Evolutionary conservation across 2,797 vertebrate species (phyloP), one percentile per base, ranked within the genome.

Genomic region (Diplodus puntazzo): DNA sequence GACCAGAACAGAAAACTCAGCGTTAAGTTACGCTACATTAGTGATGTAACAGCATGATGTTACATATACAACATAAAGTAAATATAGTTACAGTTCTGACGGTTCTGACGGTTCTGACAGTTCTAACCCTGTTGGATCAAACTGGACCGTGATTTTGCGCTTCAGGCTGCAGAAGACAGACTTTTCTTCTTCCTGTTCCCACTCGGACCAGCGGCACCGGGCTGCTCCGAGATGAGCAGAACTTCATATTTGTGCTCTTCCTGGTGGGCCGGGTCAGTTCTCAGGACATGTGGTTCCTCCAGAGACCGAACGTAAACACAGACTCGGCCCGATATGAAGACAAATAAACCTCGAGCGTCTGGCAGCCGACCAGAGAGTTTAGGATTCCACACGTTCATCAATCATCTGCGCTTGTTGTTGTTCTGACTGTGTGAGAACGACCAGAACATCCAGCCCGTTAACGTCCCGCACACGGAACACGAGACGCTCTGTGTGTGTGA

Each of bases 321-420:
- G 88, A 81, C 87, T 88, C 85, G 53, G 69, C 77, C 79, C 84
- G 16, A 93, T 87, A 92, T 82, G 78, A 94, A 93, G 92, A 94
- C 84, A 92, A 93, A 94, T 93, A 93, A 88, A 91, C 88, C 75
- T 57, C 2, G 4, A 71, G 45, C n/a, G 69, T 62, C 86, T 90
- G 87, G 85, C 83, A 50, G 20, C 57, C 59, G 50, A 89, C 84
- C 90, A 87, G 72, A 88, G 88, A 84, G 86, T 80, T 89, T 86
- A 88, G 83, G 85, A 78, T 91, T 91, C 86, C 88, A 77, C 69
- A 78, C 58, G 74, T 82, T 91, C 88, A 93, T 94, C 91, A 84
- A 90, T 93, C 93, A 93, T 87, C 74, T 84, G 63, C 55, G 84
- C 85, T 81, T 84, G 69, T 89, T 91, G 68, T 87, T 85, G 84